Percentiles rank a stretch among this genome's conserved stretches.
phyloP scores from a whole-genome alignment of 2,888 invertebrate genomes.

The Pseudeuparius sepicola region DNA sequence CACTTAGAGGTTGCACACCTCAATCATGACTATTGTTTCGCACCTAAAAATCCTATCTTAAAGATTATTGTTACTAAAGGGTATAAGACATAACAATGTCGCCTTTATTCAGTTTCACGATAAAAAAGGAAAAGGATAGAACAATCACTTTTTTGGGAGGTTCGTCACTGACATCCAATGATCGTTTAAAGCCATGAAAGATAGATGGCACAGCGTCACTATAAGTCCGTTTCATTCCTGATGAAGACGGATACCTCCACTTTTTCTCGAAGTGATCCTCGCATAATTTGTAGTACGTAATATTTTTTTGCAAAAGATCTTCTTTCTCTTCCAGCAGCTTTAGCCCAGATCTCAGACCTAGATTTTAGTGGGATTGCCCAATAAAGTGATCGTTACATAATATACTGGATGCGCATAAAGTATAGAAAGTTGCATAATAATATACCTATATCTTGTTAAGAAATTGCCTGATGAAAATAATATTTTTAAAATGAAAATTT shows the following conservation, averaged over 20 bases:
- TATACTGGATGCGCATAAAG: too few relatives aligned
- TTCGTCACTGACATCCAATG: constrained; percentile 1
- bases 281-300: constrained; percentile 2
- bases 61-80: too few relatives aligned
- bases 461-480: too few relatives aligned
- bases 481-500: too few relatives aligned
- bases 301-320: constrained; percentile 3
- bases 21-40: too few relatives aligned
- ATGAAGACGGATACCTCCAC: constrained; percentile 1
- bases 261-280: constrained; percentile 3
- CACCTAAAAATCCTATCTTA: too few relatives aligned
- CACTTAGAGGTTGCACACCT: too few relatives aligned
- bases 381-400: too few relatives aligned
- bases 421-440: too few relatives aligned
- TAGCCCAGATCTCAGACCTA: constrained; percentile 2
- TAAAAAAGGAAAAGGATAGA: constrained; percentile 6
- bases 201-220: constrained; percentile 2
- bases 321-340: constrained; percentile 3
- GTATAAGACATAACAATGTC: too few relatives aligned
- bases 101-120: too few relatives aligned
- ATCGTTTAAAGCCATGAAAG: constrained; percentile 2
- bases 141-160: constrained; percentile 1
- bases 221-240: constrained; percentile 2
- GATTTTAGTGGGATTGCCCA: constrained; percentile 1
- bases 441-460: too few relatives aligned